These are phyloP conservation scores for Echeneis naucrates DNA, from an alignment of 2,797 vertebrate species.

Conservation along the genomic window DNA sequence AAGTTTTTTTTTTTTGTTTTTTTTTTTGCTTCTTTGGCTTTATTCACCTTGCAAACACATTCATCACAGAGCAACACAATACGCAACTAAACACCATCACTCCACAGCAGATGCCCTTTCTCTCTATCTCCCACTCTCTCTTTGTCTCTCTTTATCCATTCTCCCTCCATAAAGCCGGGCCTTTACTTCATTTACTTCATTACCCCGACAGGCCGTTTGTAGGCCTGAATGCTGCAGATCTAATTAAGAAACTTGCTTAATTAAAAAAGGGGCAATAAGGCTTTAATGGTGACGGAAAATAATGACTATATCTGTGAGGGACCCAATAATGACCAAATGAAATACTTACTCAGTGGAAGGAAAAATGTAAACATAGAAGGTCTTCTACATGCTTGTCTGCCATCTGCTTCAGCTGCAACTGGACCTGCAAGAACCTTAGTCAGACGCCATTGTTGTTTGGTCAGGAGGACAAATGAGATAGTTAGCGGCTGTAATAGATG, in stretches of 20 bases:
- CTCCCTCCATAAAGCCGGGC: constrained; percentile 60
- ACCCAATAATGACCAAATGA: constrained; percentile 74
- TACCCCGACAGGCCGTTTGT: constrained; percentile 73
- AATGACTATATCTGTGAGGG: constrained; percentile 70
- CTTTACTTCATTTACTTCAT: constrained; percentile 78
- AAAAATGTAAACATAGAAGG: constrained; percentile 34
- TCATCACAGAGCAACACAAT: constrained; percentile 65
- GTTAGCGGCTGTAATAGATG: constrained; percentile 72
- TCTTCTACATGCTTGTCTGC: background rate
- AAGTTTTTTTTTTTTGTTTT: constrained; percentile 44
- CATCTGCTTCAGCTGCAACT: background rate
- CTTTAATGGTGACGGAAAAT: constrained; percentile 78
- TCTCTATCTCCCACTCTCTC: background rate
- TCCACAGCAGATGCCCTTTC: constrained; percentile 44
- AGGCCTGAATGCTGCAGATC: constrained; percentile 70
- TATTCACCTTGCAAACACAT: constrained; percentile 57
- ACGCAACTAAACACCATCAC: constrained; percentile 64
- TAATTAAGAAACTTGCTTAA: constrained; percentile 83
- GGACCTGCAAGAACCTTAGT: constrained; percentile 26
- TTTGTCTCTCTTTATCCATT: constrained; percentile 41
- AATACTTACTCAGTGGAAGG: constrained; percentile 62
- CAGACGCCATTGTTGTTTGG: constrained; percentile 57
- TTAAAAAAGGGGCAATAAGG: constrained; percentile 82
- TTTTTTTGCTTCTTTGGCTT: constrained; percentile 2
- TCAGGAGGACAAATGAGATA: constrained; percentile 73